Base-by-base conservation (phyloP, 2,797 vertebrate genomes). In the Apodemus agrarius region DNA sequence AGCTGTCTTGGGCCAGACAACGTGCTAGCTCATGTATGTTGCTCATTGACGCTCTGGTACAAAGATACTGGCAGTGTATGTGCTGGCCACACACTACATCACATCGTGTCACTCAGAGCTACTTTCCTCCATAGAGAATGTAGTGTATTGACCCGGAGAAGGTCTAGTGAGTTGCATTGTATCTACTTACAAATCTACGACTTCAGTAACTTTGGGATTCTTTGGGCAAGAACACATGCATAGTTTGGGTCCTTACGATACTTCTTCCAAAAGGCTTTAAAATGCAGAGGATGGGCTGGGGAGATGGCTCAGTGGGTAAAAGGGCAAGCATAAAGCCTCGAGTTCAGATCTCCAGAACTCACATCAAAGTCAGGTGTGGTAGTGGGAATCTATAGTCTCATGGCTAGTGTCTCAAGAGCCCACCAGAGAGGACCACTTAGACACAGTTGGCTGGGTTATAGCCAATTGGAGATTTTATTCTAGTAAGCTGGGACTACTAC, bases 181-280 rank as follows among this genome's bases (percentile, higher is more conserved):
- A 19, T 88, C 34, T 37, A 59, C 86, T 93, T 96, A 86, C 52
- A 93, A 90, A 95, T 90, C 19, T 3, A 85, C 82, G 65, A 90
- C 46, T 14, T 96, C 40, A 34, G 31, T 81, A 76, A 84, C 11
- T 88, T 19, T 81, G 52, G 1, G 67, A 79, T 37, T 85, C 65
- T 81, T 88, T 11, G 2, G 31, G 34, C 49, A 89, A 63, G 43
- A 57, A 75, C 61, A 69, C 17, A 69, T 91, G 7, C 43, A 88
- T 0, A 37, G 17, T 92, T 90, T 84, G 54, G 11, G 6, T 87
- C 19, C 90, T 94, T 74, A 89, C 0, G 34, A 19, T 43, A 74
- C 46, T 69, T 88, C 9, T 83, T 94, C 61, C 43, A 74, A 4
- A n/a, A 61, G 61, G 14, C 13, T 89, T 96, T 78, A 82, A 94